Evolutionary conservation across 2,797 vertebrate genomes (phyloP).

Genomic region (Cetoscarus ocellatus): DNA sequence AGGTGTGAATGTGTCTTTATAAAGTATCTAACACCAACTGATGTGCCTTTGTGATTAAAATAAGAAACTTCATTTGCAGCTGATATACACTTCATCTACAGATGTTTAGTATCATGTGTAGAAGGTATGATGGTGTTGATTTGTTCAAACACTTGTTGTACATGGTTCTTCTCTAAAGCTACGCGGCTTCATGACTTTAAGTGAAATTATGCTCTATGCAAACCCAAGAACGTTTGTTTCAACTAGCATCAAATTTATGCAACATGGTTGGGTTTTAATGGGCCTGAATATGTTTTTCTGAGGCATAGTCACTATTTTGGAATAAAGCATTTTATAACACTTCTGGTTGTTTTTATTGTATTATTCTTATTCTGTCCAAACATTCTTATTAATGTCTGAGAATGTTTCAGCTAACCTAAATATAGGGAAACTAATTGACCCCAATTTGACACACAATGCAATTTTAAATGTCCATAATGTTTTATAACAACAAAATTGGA

Average conservation of each 20-base stretch:
- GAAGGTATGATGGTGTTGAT: slow-evolving; percentile 45
- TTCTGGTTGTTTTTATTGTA: slow-evolving; percentile 45
- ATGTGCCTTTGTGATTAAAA: slow-evolving; percentile 78
- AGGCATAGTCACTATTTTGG: slow-evolving; percentile 78
- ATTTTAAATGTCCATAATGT: not conserved
- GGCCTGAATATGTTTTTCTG: slow-evolving; percentile 56
- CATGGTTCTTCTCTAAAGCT: slow-evolving; percentile 43
- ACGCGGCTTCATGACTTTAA: slow-evolving; percentile 37
- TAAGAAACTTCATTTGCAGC: slow-evolving; percentile 61
- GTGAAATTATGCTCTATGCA: slow-evolving; percentile 63
- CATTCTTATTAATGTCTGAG: not conserved
- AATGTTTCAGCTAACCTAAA: not conserved
- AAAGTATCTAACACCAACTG: slow-evolving; percentile 52
- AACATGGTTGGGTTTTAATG: slow-evolving; percentile 45
- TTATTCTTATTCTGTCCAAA: slow-evolving; percentile 1
- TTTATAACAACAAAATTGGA: too few relatives aligned
- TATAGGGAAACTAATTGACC: not conserved
- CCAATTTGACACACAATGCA: not conserved
- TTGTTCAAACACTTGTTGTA: slow-evolving; percentile 55
- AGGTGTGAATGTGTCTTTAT: slow-evolving; percentile 69
- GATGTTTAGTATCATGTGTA: slow-evolving; percentile 64
- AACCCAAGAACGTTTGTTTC: slow-evolving; percentile 36
- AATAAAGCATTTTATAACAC: slow-evolving; percentile 86
- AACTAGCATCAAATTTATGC: slow-evolving; percentile 46
- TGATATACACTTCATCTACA: slow-evolving; percentile 53